phyloP scores from a whole-genome alignment of 2,113 vertebrate genomes.

The Myrmecophaga tridactyla region DNA sequence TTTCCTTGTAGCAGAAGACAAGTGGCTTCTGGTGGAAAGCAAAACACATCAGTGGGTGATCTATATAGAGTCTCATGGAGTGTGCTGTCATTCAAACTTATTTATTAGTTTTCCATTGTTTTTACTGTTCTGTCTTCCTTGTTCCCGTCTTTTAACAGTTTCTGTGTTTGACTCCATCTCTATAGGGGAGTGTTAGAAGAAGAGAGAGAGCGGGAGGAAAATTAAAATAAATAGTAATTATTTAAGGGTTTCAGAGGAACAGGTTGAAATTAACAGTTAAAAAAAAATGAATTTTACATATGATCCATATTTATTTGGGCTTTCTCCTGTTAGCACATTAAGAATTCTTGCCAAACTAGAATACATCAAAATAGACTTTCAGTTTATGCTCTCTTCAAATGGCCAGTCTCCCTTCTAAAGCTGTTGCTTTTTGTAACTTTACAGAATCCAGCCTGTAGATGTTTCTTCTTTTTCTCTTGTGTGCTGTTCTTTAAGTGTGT shows the following conservation, averaged over 20 bases:
- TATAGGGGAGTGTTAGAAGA: neutral
- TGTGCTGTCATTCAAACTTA: neutral
- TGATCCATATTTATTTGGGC: neutral
- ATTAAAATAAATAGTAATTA: neutral
- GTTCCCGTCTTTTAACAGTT: neutral
- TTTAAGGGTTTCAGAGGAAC: neutral
- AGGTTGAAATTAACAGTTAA: neutral
- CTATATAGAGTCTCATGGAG: accelerated
- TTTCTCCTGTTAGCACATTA: neutral
- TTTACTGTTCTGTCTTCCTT: neutral
- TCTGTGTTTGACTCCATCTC: neutral
- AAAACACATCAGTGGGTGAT: constrained; percentile 89
- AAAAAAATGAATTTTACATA: neutral
- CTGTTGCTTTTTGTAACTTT: neutral
- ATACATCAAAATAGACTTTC: neutral
- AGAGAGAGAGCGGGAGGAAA: neutral
- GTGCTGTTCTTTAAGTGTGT: neutral
- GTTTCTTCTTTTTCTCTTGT: neutral
- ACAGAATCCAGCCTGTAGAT: neutral
- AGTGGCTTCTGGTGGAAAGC: constrained; percentile 93
- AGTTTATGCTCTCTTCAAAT: neutral
- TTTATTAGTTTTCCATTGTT: neutral
- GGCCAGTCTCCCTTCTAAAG: neutral
- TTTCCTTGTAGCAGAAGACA: constrained; percentile 94
- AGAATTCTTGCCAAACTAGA: neutral